Base-by-base conservation (phyloP, 30 jellyfish, hydroid and myxozoan genomes). In the Morbakka virulenta region DNA sequence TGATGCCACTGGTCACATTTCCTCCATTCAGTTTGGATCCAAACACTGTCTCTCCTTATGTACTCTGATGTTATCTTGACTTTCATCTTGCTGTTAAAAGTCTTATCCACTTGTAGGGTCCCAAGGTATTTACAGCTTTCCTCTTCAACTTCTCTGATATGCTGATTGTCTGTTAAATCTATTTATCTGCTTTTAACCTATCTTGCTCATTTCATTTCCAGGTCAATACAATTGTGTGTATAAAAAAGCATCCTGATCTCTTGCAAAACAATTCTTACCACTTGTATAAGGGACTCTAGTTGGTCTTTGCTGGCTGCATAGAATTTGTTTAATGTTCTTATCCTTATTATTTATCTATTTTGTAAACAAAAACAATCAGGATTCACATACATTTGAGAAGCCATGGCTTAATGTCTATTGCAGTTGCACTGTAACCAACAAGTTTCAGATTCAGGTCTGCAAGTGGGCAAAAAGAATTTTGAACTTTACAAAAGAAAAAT, bases 111-210 rank as follows among this genome's bases (percentile, higher is more conserved):
- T 65, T 67, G 79, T 65, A 67, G 71, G 79, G 36, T 28, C 33
- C 79, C 71, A 67, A 67, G 13, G 72, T 67, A 67, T 67, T 67
- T 67, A 34, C 20, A 67, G 36, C 79, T 65, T 67, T 67, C 79
- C 79, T 67, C 79, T 67, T 64, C 75, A 14, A 64, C 0, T 22
- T 67, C 79, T 29, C 79, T 67, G 65, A 67, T 29, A 67, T 67
- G 68, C 71, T 67, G 67, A 67, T 67, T 65, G 71, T 67, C 79
- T 67, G 79, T 63, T 67, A 67, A 67, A 65, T 28, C 67, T 67
- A 67, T 67, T 67, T 65, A 63, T 32, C 79, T 63, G 30, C 63
- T 21, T 6, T 50, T 31, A 27, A 63, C 2, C 28, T 63, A 2
- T 2, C 41, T 63, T 22, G 13, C 74, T 27, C 74, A 25, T 63